Percentiles rank a stretch among this genome's conserved stretches.
Evolutionary conservation across 2,113 vertebrate genomes (phyloP).

Genomic region (Lepisosteus osseus): DNA sequence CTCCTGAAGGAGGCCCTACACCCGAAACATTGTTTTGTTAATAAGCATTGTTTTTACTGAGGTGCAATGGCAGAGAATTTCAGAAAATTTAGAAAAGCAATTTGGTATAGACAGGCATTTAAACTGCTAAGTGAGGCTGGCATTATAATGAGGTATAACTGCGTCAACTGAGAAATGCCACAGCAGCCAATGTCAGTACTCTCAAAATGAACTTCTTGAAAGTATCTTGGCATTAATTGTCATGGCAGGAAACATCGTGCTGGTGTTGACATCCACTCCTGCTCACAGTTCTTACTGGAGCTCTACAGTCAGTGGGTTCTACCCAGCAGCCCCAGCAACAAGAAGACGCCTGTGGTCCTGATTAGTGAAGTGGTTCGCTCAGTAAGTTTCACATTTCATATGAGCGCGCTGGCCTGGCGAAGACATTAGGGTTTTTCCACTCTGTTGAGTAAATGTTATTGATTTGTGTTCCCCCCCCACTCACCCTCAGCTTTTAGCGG

Average conservation of each 20-base stretch:
- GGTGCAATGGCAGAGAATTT: too few species aligned
- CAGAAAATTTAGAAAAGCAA: too few species aligned
- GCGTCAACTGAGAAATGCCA: too few species aligned
- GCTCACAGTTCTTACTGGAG: constrained; percentile 94
- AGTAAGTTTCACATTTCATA: constrained; percentile 61
- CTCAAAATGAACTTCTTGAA: too few species aligned
- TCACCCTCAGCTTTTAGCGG: constrained; percentile 79
- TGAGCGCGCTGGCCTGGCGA: neutral
- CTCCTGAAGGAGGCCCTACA: too few species aligned
- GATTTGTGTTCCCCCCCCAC: neutral
- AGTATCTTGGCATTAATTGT: neutral
- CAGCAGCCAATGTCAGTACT: too few species aligned
- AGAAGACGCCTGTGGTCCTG: constrained; percentile 83
- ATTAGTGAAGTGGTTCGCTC: constrained; percentile 94
- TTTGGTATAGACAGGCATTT: too few species aligned
- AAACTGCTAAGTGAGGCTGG: too few species aligned
- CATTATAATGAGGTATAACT: too few species aligned
- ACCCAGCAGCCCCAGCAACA: constrained; percentile 76
- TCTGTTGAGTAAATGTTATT: neutral
- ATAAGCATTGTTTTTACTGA: too few species aligned
- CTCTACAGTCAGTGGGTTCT: constrained; percentile 97
- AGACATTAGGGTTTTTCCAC: neutral
- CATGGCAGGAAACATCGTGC: constrained; percentile 88
- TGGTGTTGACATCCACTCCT: constrained; percentile 97
- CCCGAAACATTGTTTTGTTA: too few species aligned